Evolutionary conservation across 2,888 invertebrate genomes (phyloP), one percentile per base, ranked within the genome.

Genomic region (Protodeltote pygarga): DNA sequence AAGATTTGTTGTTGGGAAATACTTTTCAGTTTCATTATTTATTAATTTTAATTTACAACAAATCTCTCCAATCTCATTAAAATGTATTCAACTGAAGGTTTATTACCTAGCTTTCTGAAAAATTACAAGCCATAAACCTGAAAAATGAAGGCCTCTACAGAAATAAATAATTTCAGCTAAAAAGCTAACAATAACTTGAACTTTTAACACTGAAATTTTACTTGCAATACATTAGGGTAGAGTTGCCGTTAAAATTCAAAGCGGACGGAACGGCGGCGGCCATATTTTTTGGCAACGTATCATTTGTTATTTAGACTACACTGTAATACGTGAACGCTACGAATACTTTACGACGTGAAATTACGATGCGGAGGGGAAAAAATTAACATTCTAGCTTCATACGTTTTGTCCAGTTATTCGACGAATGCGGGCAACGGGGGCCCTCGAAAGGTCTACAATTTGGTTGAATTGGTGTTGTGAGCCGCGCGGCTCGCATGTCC

Each of bases 401-500:
- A 61, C 61, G 52, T 63, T 64, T 62, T 52, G 60, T 64, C 42
- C 45, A 61, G 65, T 48, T 58, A 58, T 65, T 57, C 48, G 47
- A 32, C 41, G 62, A 51, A 50, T 53, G 54, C 53, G 46, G 48
- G 29, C 34, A 17, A 28, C 31, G 14, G 34, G 20, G 48, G 35
- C 37, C 32, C 45, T 45, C 40, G 49, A 25, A 53, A 54, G 53
- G 67, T 59, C 62, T 71, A 57, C 70, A 73, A 72, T 77, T 75
- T 71, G 51, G 50, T 39, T 45, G 64, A 65, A 69, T 64, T 54
- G 60, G 65, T 62, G 65, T 64, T 71, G 65, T 65, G 65, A 71
- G 51, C 52, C 59, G 64, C 63, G 25, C 25, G 59, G 70, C 58
- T 81, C 53, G 79, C 77, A 70, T 77, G 80, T 71, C 71, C 60